Evolutionary conservation across 2,888 invertebrate genomes (phyloP).

Genomic region (Celastrina argiolus): DNA sequence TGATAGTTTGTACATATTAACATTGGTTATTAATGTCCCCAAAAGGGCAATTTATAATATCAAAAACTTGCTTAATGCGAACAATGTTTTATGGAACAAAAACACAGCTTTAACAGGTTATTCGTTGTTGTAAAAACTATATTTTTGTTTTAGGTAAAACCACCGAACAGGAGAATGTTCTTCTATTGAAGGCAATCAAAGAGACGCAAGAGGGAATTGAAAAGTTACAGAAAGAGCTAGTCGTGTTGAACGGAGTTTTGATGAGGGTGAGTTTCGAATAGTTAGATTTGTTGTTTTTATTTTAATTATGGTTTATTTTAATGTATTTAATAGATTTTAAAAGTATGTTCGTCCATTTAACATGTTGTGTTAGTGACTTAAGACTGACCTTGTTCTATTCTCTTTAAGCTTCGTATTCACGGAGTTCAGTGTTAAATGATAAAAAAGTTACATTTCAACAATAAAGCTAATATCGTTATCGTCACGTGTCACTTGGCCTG

Average conservation of each 20-base stretch:
- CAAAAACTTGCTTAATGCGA: too few species aligned
- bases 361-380: neutral
- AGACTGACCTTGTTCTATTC: neutral
- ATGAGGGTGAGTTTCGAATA: slow-evolving; percentile 60
- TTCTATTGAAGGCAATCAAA: slow-evolving; percentile 88
- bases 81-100: too few species aligned
- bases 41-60: too few species aligned
- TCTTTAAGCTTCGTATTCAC: neutral
- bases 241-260: slow-evolving; percentile 62
- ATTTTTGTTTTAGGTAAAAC: slow-evolving; percentile 57
- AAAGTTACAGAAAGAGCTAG: slow-evolving; percentile 82
- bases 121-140: neutral
- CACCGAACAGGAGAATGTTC: slow-evolving; percentile 84
- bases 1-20: too few species aligned
- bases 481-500: too few species aligned
- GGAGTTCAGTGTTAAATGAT: neutral
- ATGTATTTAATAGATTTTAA: neutral
- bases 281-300: slow-evolving; percentile 19
- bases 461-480: too few species aligned
- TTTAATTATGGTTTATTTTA: neutral
- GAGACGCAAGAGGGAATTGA: slow-evolving; percentile 90
- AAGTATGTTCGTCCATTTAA: neutral
- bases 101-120: neutral
- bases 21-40: too few species aligned
- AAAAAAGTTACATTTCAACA: too few species aligned